Evolutionary conservation across 2,888 invertebrate genomes (phyloP), one percentile per base, ranked within the genome.

Genomic region (Raillietiella orientalis): DNA sequence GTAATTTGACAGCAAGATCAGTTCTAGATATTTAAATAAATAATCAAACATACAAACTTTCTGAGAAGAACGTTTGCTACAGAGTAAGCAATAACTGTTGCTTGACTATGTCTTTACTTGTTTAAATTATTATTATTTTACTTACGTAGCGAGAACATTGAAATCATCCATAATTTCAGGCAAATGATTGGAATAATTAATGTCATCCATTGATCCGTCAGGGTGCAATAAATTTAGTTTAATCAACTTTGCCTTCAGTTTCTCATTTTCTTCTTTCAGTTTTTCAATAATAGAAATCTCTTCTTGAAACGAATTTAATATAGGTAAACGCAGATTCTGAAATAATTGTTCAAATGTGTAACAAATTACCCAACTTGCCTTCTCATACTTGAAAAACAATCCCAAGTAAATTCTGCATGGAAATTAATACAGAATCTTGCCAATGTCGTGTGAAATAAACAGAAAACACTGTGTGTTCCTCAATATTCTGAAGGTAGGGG

Each of bases 341-440:
- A 31, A 26, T 10, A 25, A 11, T 17, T 2, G 16, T 29, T 30
- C 21, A 3, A 8, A 3, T 28, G 6, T 9, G 11, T n/a, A n/a
- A 17, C 16, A 8, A 15, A 25, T 43, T 42, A 44, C 41, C 41
- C 40, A 40, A 40, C 43, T 41, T 5, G 39, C 36, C 8, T 16
- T 13, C 8, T 6, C 39, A 35, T 45, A 58, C 60, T 46, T 66
- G 63, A 36, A 67, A 75, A 32, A 84, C 66, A 1, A 79, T 72
- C 9, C 82, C 70, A 20, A 93, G 52, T 41, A 90, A 71, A 49
- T 90, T 90, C 44, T 84, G 75, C 19, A 90, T 51, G 0, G 87
- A 87, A 16, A 69, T 63, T 28, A 79, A 50, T 37, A 82, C 61
- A 15, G 77, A 82, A 43, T 93, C 90, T 44, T 84, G 82, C 90